Evolutionary conservation across 2,888 invertebrate genomes (phyloP).

Genomic region (Orthosia cruda): DNA sequence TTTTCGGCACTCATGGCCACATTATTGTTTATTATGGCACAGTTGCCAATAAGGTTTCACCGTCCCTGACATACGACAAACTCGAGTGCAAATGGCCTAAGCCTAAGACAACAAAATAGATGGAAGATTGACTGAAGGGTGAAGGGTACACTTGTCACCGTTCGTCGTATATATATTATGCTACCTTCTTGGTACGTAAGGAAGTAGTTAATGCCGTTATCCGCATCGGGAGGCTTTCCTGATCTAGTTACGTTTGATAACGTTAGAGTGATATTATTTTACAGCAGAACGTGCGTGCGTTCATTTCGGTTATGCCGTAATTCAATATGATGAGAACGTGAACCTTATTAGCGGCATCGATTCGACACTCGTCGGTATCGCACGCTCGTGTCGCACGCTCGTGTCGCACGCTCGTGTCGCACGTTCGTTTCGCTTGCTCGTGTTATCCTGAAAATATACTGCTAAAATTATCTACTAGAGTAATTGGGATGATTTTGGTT

Average conservation of each 20-base stretch:
- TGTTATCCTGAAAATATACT: background rate
- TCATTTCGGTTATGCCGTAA: conserved; percentile 19
- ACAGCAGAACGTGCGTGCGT: conserved; percentile 8
- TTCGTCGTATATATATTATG: background rate
- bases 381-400: background rate
- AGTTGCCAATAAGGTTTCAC: too few species aligned
- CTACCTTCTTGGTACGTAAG: background rate
- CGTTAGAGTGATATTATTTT: conserved; percentile 37
- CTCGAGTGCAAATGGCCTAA: too few species aligned
- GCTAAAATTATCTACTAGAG: background rate
- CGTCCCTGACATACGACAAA: background rate
- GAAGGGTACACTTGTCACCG: background rate
- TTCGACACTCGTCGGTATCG: background rate
- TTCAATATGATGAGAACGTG: conserved; percentile 39
- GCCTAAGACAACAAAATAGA: background rate
- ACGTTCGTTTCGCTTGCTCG: background rate
- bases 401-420: background rate
- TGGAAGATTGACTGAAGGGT: background rate
- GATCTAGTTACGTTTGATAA: conserved; percentile 33
- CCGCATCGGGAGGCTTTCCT: conserved; percentile 12
- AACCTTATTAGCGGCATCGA: conserved; percentile 31
- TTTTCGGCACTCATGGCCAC: too few species aligned
- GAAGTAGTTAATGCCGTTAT: conserved; percentile 29
- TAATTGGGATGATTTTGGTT: background rate
- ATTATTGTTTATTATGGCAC: too few species aligned